Percentiles rank a stretch among this genome's conserved stretches.
Evolutionary conservation across 2,888 invertebrate species (phyloP).

Genomic region (Troilus luridus): DNA sequence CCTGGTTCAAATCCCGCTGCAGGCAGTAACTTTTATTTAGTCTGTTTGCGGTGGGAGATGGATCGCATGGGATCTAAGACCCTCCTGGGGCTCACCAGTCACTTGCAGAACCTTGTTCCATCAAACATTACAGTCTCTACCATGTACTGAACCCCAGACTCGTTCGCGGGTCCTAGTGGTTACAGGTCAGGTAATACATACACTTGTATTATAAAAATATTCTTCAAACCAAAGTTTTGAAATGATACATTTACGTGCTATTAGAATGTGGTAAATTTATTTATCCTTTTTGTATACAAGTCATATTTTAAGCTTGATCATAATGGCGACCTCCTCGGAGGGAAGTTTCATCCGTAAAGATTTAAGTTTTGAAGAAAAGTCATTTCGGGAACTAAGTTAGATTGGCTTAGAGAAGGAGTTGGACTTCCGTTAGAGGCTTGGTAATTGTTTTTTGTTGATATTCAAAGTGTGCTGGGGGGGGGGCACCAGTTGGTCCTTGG

Average conservation of each 20-base stretch:
- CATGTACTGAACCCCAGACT: too few relatives aligned
- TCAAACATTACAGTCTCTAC: too few relatives aligned
- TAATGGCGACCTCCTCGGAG: not conserved
- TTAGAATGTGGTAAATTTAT: not conserved
- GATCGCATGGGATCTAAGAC: too few relatives aligned
- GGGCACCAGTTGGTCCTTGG: not conserved
- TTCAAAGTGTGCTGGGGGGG: slow-evolving; percentile 22
- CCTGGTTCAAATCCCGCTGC: too few relatives aligned
- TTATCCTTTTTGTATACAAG: not conserved
- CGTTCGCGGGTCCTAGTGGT: too few relatives aligned
- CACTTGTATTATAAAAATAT: too few relatives aligned
- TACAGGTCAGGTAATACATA: too few relatives aligned
- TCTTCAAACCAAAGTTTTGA: not conserved
- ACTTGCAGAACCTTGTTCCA: too few relatives aligned
- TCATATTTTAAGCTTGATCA: not conserved
- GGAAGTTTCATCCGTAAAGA: slow-evolving; percentile 39
- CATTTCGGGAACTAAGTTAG: slow-evolving; percentile 20
- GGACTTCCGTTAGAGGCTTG: slow-evolving; percentile 38
- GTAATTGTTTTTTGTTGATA: slow-evolving; percentile 50
- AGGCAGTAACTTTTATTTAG: too few relatives aligned
- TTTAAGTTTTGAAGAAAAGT: slow-evolving; percentile 45
- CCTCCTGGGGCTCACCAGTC: too few relatives aligned
- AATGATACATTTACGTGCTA: not conserved
- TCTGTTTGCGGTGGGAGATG: too few relatives aligned
- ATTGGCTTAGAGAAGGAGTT: slow-evolving; percentile 33